Conservation (phyloP, 2,888 invertebrate species). For the Plebejus argus region DNA sequence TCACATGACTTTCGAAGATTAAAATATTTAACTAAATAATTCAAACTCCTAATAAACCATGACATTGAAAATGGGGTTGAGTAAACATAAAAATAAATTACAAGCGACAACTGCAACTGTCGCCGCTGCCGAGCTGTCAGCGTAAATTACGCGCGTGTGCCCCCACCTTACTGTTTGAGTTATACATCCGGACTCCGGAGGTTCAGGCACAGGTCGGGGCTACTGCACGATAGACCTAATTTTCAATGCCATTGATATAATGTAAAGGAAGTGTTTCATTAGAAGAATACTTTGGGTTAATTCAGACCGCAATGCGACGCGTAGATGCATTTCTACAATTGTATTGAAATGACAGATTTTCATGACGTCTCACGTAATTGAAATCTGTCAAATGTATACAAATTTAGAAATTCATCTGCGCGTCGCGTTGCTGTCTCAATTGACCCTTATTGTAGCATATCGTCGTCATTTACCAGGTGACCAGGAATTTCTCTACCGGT, state of each 20-base stretch:
- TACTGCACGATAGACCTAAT: neutral
- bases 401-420: too few species aligned
- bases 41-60: neutral
- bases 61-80: conserved; percentile 19
- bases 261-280: neutral
- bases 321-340: too few species aligned
- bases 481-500: too few species aligned
- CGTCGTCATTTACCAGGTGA: too few species aligned
- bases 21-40: neutral
- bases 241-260: neutral
- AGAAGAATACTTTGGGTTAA: neutral
- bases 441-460: too few species aligned
- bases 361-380: too few species aligned
- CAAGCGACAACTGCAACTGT: conserved; percentile 39
- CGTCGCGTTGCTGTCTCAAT: too few species aligned
- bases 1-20: too few species aligned
- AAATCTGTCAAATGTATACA: too few species aligned
- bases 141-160: conserved; percentile 37
- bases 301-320: too few species aligned
- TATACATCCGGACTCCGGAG: conserved; percentile 18
- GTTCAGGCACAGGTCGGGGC: neutral
- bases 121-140: conserved; percentile 36
- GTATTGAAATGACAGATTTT: too few species aligned
- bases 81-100: conserved; percentile 28
- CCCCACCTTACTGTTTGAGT: conserved; percentile 25